Evolutionary conservation across 2,888 invertebrate genomes (phyloP).

Genomic region (Dryadula phaetusa): DNA sequence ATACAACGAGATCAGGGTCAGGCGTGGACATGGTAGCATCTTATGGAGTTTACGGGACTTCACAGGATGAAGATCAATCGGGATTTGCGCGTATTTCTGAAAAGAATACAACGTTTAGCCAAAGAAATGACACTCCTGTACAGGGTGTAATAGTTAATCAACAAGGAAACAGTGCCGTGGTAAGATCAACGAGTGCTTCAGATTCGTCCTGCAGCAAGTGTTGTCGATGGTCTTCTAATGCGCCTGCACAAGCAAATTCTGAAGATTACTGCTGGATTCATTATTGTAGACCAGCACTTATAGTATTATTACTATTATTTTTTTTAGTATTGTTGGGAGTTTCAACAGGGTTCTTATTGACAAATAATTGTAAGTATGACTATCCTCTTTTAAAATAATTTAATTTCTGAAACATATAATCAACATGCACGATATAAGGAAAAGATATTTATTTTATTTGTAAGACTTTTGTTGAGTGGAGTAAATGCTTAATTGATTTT

Average conservation of each 20-base stretch:
- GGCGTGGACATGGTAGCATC: slow-evolving; percentile 82
- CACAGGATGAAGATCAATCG: slow-evolving; percentile 78
- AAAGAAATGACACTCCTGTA: slow-evolving; percentile 74
- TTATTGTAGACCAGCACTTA: slow-evolving; percentile 82
- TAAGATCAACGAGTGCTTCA: slow-evolving; percentile 60
- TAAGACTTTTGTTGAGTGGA: neutral
- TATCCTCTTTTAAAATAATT: slow-evolving; percentile 33
- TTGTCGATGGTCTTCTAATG: slow-evolving; percentile 66
- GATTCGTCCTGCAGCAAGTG: slow-evolving; percentile 68
- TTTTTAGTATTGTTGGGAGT: slow-evolving; percentile 83
- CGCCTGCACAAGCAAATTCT: slow-evolving; percentile 68
- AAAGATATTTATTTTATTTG: neutral
- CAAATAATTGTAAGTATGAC: slow-evolving; percentile 83
- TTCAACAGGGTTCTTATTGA: slow-evolving; percentile 83
- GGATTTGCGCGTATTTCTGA: slow-evolving; percentile 77
- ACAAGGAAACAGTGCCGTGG: slow-evolving; percentile 80
- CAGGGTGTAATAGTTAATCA: slow-evolving; percentile 82
- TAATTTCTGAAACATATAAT: slow-evolving; percentile 15
- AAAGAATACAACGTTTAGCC: slow-evolving; percentile 71
- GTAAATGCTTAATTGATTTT: too few relatives aligned
- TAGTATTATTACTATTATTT: slow-evolving; percentile 80
- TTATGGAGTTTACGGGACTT: slow-evolving; percentile 81
- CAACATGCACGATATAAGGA: neutral
- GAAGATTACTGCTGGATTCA: slow-evolving; percentile 82
- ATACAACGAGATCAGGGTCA: slow-evolving; percentile 75